Conservation (phyloP, 1,140 invertebrate species). For the Drosophila sulfurigaster region DNA sequence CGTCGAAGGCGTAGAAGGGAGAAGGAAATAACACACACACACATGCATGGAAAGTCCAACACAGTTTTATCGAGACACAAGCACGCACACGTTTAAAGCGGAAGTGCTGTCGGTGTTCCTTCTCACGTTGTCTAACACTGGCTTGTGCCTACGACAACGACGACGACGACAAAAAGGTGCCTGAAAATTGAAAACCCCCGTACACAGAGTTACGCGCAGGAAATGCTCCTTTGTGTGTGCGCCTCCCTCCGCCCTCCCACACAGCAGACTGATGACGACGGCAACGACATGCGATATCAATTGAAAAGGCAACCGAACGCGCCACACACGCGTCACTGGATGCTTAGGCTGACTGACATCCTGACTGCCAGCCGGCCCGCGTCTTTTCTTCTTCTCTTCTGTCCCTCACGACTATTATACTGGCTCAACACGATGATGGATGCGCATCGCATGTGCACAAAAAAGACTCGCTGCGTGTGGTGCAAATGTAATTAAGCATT, state of each 20-base stretch:
- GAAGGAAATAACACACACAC: conserved; percentile 14
- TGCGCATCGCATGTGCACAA: conserved; percentile 58
- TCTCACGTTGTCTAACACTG: conserved; percentile 35
- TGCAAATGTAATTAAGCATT: conserved; percentile 81
- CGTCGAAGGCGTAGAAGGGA: not conserved
- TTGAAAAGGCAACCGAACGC: conserved; percentile 47
- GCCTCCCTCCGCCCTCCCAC: not conserved
- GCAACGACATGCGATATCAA: conserved; percentile 66
- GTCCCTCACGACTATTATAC: conserved; percentile 44
- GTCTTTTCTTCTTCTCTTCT: not conserved
- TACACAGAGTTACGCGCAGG: conserved; percentile 24
- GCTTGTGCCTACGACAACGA: conserved; percentile 25
- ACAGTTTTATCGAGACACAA: conserved; percentile 70
- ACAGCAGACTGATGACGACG: conserved; percentile 33
- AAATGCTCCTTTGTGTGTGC: conserved; percentile 29
- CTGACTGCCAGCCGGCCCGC: not conserved
- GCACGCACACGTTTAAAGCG: conserved; percentile 37
- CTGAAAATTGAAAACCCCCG: conserved; percentile 69
- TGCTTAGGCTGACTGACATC: conserved; percentile 44
- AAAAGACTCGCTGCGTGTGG: conserved; percentile 52
- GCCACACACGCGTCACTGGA: conserved; percentile 38
- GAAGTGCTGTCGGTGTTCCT: conserved; percentile 41
- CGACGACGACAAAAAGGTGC: conserved; percentile 33
- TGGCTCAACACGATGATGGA: conserved; percentile 57
- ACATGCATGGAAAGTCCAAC: conserved; percentile 65